Base-by-base conservation (phyloP, 2,113 vertebrate species). In the Tretioscincus oriximinensis region DNA sequence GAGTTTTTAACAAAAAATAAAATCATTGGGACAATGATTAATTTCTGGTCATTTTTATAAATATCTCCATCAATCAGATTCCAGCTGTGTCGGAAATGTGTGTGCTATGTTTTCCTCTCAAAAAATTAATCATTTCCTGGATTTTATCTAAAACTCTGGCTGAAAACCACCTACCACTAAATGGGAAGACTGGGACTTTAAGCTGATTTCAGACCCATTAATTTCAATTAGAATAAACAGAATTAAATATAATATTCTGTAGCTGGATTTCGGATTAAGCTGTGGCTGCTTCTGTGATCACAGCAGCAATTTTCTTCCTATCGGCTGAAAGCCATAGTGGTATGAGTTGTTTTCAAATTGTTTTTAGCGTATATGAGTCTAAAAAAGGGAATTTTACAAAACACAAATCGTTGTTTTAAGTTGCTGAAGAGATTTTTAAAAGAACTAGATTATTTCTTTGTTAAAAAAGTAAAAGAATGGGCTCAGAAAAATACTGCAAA, bases 221-320 rank as follows among this genome's bases (percentile, higher is more conserved):
- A 67, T 21, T 68, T 77, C 77, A 61, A 45, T 70, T 71, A 45
- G 67, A 79, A 70, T 70, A 45, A 45, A 61, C 10, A 60, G 29
- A 70, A 47, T 77, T 77, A 76, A 76, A 77, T 77, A 67, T 28
- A 77, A 54, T 68, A 58, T 29, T 54, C 66, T 60, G 51, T 61
- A 71, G 61, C 29, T 61, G 51, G 68, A 79, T 79, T 70, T 31
- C 2, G 5, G 66, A 60, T 70, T 78, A 61, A 26, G 21, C 31
- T n/a, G 24, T 21, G 67, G 21, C 22, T 24, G 10, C 70, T 70
- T 70, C 31, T 70, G 29, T 60, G 22, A 60, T 60, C 77, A 69
- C 14, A 70, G 66, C 29, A 47, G 75, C 18, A 65, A n/a, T 26
- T 65, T 49, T 49, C 22, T 28, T 16, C 47, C 49, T n/a, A 54